Percentiles rank a stretch among this genome's conserved stretches.
Evolutionary conservation across 2,888 invertebrate species (phyloP).

Genomic region (Lepeophtheirus nordmannii): DNA sequence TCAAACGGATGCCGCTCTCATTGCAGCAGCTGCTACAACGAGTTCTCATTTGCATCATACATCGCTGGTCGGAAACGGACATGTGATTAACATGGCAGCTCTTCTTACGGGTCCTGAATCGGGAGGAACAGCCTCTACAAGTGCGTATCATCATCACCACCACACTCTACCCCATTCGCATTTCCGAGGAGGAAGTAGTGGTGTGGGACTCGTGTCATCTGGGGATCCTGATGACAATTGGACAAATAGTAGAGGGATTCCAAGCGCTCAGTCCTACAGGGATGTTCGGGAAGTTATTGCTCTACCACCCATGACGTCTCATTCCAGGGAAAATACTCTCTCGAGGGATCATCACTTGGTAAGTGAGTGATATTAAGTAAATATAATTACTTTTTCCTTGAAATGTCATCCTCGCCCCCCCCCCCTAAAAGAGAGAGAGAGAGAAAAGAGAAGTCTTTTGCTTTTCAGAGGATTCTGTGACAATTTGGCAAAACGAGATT

Average conservation of each 20-base stretch:
- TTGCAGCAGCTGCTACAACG: too few species aligned
- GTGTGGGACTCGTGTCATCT: too few species aligned
- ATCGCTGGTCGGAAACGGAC: background rate
- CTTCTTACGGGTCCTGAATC: background rate
- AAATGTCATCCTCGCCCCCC: too few species aligned
- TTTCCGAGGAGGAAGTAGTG: too few species aligned
- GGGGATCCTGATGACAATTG: background rate
- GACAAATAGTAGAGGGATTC: background rate
- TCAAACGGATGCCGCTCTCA: constrained; percentile 2
- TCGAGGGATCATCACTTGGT: constrained; percentile 6
- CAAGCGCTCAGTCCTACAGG: background rate
- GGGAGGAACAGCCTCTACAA: background rate
- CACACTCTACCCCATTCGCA: background rate
- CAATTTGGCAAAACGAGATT: too few species aligned
- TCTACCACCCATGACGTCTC: background rate
- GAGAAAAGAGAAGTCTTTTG: too few species aligned
- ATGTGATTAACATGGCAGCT: constrained; percentile 5
- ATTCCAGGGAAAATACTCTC: constrained; percentile 11
- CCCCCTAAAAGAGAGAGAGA: too few species aligned
- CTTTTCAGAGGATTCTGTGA: too few species aligned
- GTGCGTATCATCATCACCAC: background rate
- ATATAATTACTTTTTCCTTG: too few species aligned
- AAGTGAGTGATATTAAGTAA: background rate
- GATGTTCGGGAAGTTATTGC: background rate
- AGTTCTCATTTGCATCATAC: too few species aligned